Evolutionary conservation across 2,888 invertebrate species (phyloP), one percentile per base, ranked within the genome.

Genomic region (Emmelina monodactyla): DNA sequence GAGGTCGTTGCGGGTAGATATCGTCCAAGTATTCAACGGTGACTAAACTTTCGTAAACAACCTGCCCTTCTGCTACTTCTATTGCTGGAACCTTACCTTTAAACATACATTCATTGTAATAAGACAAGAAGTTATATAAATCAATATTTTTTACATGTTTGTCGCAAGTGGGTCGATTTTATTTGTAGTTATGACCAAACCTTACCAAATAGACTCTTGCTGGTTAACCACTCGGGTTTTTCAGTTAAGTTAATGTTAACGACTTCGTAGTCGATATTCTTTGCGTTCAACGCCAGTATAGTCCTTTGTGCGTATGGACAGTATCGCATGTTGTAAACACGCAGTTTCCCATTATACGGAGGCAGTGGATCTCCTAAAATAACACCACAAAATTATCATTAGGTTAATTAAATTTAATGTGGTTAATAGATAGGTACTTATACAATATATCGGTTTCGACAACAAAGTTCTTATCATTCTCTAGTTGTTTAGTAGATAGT

Each of bases 1-100:
- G 67, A 7, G 83, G 85, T 7, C 75, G 62, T 39, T 86, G 73
- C 0, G 87, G 84, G 62, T 87, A 91, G 22, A 85, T 84, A 35
- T 92, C 93, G 50, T 94, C 92, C 34, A 94, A 59, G 55, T 91
- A 94, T 51, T 94, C 92, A 14, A 85, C 85, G 22, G 91, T 85
- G 22, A 93, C 82, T 39, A 91, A 69, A 45, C 92, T 92, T 58
- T 94, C 94, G 49, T 85, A 87, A 6, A 94, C 63, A 3, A 84
- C 72, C 16, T 85, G 82, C 13, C 86, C 88, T 22, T 82, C 82
- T 44, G 83, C 70, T 14, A 89, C 53, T 58, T 92, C 89, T 19
- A 94, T 50, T 1, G 89, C 84, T 2, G 94, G 94, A 9, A 93
- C 90, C 72, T 89, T 89, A 3, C 75, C 85, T 80, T 37, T 9